Evolutionary conservation across 1,140 invertebrate species (phyloP).

Genomic region (Camponotus pennsylvanicus): DNA sequence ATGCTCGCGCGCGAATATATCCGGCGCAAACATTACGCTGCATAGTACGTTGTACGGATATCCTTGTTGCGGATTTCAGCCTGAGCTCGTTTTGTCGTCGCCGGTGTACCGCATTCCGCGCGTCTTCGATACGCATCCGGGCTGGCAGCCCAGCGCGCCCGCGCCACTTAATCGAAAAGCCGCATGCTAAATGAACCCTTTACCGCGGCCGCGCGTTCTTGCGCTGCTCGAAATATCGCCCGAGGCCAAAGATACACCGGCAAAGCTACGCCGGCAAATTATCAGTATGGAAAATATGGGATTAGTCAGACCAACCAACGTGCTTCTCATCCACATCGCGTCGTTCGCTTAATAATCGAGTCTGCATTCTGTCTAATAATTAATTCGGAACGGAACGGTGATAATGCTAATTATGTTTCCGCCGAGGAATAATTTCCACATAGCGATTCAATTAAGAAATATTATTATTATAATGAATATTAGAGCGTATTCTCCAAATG

Average conservation of each 20-base stretch:
- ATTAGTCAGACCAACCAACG: constrained; percentile 11
- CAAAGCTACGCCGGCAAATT: constrained; percentile 19
- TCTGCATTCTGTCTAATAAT: constrained; percentile 29
- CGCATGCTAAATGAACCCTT: constrained; percentile 59
- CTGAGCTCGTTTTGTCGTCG: constrained; percentile 51
- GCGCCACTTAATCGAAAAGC: constrained; percentile 62
- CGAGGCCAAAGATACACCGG: background rate
- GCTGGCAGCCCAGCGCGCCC: background rate
- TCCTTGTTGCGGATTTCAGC: constrained; percentile 57
- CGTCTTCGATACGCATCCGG: constrained; percentile 47
- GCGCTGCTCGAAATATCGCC: constrained; percentile 22
- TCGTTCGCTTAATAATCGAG: constrained; percentile 45
- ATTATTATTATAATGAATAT: constrained; percentile 2
- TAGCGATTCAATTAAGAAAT: constrained; percentile 29
- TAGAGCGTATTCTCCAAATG: background rate
- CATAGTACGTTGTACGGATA: background rate
- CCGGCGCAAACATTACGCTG: constrained; percentile 58
- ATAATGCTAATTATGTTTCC: constrained; percentile 32
- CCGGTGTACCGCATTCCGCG: constrained; percentile 38
- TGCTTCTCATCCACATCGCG: background rate
- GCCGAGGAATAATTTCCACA: constrained; percentile 11
- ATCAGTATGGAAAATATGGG: constrained; percentile 43
- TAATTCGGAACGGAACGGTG: constrained; percentile 18
- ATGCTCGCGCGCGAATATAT: constrained; percentile 64
- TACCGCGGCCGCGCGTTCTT: constrained; percentile 47